Evolutionary conservation across 2,113 vertebrate species (phyloP), one percentile per base, ranked within the genome.

Genomic region (Ceratotherium simum): DNA sequence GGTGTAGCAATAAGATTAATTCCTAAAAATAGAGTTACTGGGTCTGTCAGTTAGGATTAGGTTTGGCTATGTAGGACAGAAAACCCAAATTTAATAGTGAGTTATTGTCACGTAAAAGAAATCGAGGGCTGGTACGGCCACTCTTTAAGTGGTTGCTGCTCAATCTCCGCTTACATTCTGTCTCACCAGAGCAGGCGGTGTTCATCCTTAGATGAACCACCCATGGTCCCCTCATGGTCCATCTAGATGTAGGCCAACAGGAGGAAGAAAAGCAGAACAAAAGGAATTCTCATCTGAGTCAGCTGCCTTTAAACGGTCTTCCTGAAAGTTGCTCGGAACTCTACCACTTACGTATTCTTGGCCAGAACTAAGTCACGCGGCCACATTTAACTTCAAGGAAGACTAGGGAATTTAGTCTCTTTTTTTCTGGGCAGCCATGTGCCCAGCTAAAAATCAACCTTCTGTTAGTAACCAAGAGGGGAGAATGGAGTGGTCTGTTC

Each of bases 81-180:
- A 72, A 73, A 80, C 11, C 25, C 46, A 80, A 76, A 91, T 80
- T 80, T 95, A 46, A 42, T 33, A 91, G 13, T 91, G 70, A 91
- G 29, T 69, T 94, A 36, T 89, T 91, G 70, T 95, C 64, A 75
- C 23, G 2, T 75, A n/a, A 62, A 82, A 89, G 58, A 78, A 72
- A 33, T 72, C 46, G 65, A 16, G 36, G 56, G 42, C 54, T 58
- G n/a, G 10, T 48, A 20, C 5, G 46, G 6, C 25, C 62, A 58
- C 33, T 62, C 25, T 16, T 80, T 31, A 65, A 83, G 56, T 36
- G 29, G 48, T 3, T 46, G 18, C 92, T 21, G 25, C 12, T 39
- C 14, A n/a, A 3, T 56, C 18, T 67, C 31, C 54, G 85, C 27
- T 88, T 70, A 2, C 18, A 25, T 31, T n/a, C 36, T 60, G 10